These are phyloP conservation scores for Lamproptera curius DNA, from an alignment of 2,888 invertebrate species.

Conservation along the genomic window DNA sequence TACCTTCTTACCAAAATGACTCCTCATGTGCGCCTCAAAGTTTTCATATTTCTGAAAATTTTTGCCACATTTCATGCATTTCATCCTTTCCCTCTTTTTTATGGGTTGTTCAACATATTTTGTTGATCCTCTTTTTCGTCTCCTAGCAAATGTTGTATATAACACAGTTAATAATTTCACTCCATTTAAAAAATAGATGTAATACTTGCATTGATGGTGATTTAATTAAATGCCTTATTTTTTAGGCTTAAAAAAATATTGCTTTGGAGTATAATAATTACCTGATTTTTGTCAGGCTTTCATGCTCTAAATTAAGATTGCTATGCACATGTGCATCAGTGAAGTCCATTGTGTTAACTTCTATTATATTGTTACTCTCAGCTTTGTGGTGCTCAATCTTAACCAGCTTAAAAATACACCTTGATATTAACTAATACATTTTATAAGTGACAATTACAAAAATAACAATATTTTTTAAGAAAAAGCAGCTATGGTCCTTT, in stretches of 20 bases:
- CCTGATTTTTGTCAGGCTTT: conserved; percentile 14
- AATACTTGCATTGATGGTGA: no score
- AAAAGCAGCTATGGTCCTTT: neutral
- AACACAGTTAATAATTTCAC: no score
- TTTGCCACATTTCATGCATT: conserved; percentile 69
- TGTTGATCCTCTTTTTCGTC: conserved; percentile 40
- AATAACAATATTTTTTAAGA: no score
- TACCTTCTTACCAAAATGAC: conserved; percentile 74
- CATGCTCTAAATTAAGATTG: conserved; percentile 19
- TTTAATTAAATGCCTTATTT: no score
- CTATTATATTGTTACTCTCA: conserved; percentile 36
- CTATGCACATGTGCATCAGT: conserved; percentile 32
- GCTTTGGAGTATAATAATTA: no score
- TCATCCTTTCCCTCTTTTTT: conserved; percentile 54
- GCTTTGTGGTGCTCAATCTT: conserved; percentile 36
- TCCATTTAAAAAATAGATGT: no score
- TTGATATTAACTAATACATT: no score
- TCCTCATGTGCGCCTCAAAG: conserved; percentile 71
- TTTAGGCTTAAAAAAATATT: no score
- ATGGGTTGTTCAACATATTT: conserved; percentile 30
- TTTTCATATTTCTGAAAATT: conserved; percentile 72
- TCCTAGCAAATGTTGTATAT: conserved; percentile 35
- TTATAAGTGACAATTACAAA: no score
- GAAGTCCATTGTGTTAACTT: conserved; percentile 37
- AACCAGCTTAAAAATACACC: conserved; percentile 25